phyloP scores from a whole-genome alignment of 2,888 invertebrate species.

The Himalopsyche kuldschensis region DNA sequence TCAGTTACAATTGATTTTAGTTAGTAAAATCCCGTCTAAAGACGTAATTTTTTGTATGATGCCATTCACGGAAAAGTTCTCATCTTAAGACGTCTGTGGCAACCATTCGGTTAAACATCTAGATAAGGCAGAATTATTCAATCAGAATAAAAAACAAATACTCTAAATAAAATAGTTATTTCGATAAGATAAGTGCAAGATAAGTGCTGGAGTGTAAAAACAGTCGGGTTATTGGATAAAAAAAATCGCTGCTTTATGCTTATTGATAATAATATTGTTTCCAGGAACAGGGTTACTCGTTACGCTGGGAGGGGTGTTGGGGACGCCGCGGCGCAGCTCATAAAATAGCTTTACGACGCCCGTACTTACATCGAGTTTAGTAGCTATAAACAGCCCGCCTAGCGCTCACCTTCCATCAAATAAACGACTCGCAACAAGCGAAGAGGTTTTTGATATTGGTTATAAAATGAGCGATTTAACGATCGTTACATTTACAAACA shows the following conservation, averaged over 20 bases:
- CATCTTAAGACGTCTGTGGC: too few species aligned
- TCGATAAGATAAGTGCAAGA: too few species aligned
- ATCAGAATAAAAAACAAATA: too few species aligned
- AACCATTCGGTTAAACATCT: too few species aligned
- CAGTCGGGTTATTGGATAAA: background rate
- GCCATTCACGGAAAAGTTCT: too few species aligned
- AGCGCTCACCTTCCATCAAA: background rate
- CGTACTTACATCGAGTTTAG: background rate
- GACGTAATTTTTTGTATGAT: too few species aligned
- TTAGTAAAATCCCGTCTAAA: too few species aligned
- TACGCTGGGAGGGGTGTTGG: background rate
- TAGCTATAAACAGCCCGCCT: background rate
- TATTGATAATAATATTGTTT: background rate
- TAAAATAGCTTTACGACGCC: background rate
- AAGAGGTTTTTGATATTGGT: constrained; percentile 1
- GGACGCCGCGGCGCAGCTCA: background rate
- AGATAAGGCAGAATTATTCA: too few species aligned
- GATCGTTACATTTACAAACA: background rate
- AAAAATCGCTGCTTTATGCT: background rate
- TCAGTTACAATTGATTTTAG: too few species aligned
- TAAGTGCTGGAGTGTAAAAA: background rate
- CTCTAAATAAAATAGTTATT: too few species aligned
- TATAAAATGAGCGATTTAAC: background rate
- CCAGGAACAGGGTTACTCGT: background rate
- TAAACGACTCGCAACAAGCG: background rate